Conservation (phyloP, 2,797 vertebrate species). For the Clarias platycephalus region DNA sequence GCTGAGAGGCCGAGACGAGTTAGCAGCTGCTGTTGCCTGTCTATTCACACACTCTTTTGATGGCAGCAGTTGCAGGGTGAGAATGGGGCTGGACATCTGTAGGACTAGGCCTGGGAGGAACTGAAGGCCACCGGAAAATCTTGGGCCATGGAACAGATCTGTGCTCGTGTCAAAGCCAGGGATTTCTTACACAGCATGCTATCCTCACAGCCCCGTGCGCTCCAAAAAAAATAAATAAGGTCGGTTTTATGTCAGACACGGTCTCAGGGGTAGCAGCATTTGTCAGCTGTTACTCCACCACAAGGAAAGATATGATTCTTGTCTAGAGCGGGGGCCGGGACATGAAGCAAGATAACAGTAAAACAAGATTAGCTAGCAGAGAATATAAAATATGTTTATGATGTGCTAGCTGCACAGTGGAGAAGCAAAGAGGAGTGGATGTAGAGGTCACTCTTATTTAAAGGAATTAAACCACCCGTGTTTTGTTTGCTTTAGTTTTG, state of each 20-base stretch:
- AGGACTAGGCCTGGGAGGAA: conserved; percentile 48
- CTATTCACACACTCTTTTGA: conserved; percentile 68
- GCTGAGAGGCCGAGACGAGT: conserved; percentile 16
- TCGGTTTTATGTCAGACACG: conserved; percentile 61
- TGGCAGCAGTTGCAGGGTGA: conserved; percentile 65
- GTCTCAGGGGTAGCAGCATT: conserved; percentile 54
- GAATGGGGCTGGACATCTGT: conserved; percentile 68
- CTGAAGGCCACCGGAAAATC: conserved; percentile 64
- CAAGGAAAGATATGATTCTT: conserved; percentile 30
- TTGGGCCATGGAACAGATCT: conserved; percentile 70
- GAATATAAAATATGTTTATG: background rate
- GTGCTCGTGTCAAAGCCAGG: conserved; percentile 68
- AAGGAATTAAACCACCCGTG: background rate
- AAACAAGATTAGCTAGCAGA: conserved; percentile 22
- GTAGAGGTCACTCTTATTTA: background rate
- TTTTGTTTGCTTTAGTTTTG: conserved; percentile 3
- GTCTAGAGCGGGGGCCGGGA: background rate
- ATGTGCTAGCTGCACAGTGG: conserved; percentile 7
- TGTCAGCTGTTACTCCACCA: conserved; percentile 43
- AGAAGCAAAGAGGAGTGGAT: background rate
- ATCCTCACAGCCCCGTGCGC: conserved; percentile 62
- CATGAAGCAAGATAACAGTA: conserved; percentile 19
- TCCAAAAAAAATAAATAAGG: conserved; percentile 65
- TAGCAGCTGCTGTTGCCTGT: conserved; percentile 70
- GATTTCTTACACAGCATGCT: conserved; percentile 64